Evolutionary conservation across 2,113 vertebrate genomes (phyloP).

Genomic region (Strix aluco): DNA sequence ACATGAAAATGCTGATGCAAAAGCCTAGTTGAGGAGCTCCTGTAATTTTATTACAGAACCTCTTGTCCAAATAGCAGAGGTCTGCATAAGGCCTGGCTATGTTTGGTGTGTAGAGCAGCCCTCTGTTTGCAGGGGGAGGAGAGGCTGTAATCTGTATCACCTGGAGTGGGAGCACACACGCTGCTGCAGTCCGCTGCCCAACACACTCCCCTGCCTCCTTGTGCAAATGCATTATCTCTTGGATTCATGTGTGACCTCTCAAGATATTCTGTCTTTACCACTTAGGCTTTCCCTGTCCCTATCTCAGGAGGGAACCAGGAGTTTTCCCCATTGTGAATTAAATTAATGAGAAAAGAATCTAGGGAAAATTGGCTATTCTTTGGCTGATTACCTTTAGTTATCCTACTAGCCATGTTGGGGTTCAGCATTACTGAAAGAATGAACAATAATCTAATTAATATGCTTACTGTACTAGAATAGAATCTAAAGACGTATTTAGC

Average conservation of each 20-base stretch:
- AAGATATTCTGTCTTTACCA: neutral
- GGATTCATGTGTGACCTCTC: neutral
- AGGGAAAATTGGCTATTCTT: constrained; percentile 26
- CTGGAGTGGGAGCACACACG: neutral
- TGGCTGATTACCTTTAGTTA: constrained; percentile 19
- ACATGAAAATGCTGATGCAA: neutral
- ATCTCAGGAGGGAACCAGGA: neutral
- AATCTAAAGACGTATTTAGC: neutral
- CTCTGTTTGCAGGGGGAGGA: neutral
- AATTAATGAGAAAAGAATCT: constrained; percentile 46
- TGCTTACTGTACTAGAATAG: constrained; percentile 18
- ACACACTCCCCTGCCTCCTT: neutral
- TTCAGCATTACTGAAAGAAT: constrained; percentile 3
- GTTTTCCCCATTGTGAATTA: constrained; percentile 9
- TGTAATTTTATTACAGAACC: neutral
- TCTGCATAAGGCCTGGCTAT: neutral
- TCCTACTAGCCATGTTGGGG: neutral
- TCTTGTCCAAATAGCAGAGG: neutral
- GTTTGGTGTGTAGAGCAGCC: neutral
- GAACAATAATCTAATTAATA: constrained; percentile 58
- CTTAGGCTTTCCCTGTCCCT: neutral
- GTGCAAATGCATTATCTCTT: neutral
- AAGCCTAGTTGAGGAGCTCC: neutral
- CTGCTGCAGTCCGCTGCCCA: neutral
- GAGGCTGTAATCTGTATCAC: neutral